A percentile compares a stretch with the other conserved stretches of the same genome.
phyloP scores from a whole-genome alignment of 2,797 vertebrate genomes.

The Dermochelys coriacea region DNA sequence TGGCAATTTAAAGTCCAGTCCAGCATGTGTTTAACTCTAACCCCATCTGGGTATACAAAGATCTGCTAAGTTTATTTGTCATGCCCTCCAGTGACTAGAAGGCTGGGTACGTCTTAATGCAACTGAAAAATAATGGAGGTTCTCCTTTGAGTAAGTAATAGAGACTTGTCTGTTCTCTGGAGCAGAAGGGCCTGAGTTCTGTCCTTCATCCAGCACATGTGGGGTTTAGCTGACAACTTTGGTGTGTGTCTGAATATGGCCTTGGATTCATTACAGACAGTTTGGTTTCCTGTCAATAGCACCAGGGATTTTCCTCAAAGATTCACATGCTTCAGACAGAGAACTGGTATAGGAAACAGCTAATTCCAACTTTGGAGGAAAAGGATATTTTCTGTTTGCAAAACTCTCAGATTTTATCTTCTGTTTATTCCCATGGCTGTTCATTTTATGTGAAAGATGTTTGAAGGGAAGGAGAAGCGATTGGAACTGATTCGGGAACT shows the following conservation, averaged over 20 bases:
- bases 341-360: background rate
- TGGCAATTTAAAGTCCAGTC: background rate
- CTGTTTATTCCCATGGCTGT: background rate
- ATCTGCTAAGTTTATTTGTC: background rate
- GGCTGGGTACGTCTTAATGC: background rate
- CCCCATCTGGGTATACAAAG: background rate
- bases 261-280: background rate
- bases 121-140: background rate
- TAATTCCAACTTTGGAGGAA: background rate
- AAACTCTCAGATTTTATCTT: background rate
- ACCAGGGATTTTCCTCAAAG: background rate
- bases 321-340: background rate
- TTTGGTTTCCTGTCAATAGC: background rate
- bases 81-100: background rate
- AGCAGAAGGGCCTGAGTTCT: background rate
- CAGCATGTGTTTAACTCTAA: background rate
- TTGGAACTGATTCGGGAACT: constrained; percentile 90
- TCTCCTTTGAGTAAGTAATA: background rate
- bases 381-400: background rate
- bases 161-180: background rate
- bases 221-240: background rate
- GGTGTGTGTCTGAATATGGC: background rate
- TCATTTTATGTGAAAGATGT: constrained; percentile 85
- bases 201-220: background rate
- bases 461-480: constrained; percentile 88